Base-by-base conservation (phyloP, 2,888 invertebrate genomes). In the Nysson spinosus region DNA sequence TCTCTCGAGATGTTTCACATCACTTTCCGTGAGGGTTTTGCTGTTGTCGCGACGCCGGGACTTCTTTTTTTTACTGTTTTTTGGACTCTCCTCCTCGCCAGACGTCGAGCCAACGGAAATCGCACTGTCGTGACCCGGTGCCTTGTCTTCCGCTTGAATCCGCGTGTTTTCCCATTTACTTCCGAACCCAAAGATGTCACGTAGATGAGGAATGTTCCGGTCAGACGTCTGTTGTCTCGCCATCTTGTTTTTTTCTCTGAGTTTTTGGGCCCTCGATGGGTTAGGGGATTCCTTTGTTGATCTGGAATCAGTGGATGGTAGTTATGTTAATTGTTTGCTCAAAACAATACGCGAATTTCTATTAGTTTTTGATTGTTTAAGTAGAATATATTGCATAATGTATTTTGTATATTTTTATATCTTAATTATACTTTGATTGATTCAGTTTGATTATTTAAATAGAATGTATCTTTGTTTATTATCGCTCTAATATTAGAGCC, bases 1-100 rank as follows among this genome's bases (percentile, higher is more conserved):
- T 76, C 94, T 89, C 83, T 95, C 95, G 34, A 95, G 87, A 14
- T 94, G 94, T 80, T 92, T 92, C 35, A 93, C 92, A 84, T 92
- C 92, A 46, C 91, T 91, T 80, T 92, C 92, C 9, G 90, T 89
- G 76, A 91, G 89, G 1, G 91, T 89, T 83, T 92, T 91, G 87
- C 90, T 92, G 83, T 93, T 93, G 72, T 93, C 92, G 80, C 92
- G 92, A 79, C 91, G 91, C 79, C 91, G 90, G 1, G 86, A 87
- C 75, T 89, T 89, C 82, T 90, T 91, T 83, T 91, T 91, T 80
- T 91, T 91, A 72, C 88, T 88, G 82, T 89, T 90, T 80, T 89
- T 83, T 14, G 85, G 85, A 34, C 85, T 85, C 67, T 83, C 81
- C 43, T 86, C 87, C 61, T 87, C 87, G 39, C 87, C 88, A 49